Evolutionary conservation across 2,797 vertebrate species (phyloP), one percentile per base, ranked within the genome.

Genomic region (Trematomus bernacchii): DNA sequence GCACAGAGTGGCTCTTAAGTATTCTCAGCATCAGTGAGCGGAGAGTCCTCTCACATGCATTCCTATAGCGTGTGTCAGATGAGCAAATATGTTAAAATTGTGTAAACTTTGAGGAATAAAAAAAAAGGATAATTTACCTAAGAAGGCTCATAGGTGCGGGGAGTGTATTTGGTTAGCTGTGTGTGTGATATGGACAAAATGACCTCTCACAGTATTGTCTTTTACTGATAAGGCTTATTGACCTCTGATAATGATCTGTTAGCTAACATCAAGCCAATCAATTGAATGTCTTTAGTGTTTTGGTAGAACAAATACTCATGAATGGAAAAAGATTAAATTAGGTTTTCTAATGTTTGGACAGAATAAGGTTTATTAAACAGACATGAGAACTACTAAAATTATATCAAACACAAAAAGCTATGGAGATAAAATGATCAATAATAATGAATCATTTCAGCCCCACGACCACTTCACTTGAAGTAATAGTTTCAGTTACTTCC

Each of bases 41-140:
- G 9, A 76, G 51, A 73, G 67, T 66, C 60, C 47, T 60, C 47
- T 73, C 53, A 61, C 23, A 73, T 16, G 71, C 75, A 87, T 91
- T 83, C 86, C 80, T 82, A 18, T 10, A 13, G 23, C 42, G 16
- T 80, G 79, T 75, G 68, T 83, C 76, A 89, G 66, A 77, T 59
- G 10, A 66, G 75, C 21, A 69, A 77, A 80, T 21, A 83, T 54
- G 53, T 80, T 77, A 51, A 71, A 71, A 66, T 50, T 57, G 60
- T 61, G 21, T 78, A 79, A 73, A 79, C 61, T 3, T 62, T 48
- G 33, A 37, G 33, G 33, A 37, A 37, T 6, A 9, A 8, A 5
- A 69, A 65, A 30, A 57, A 43, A 58, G 18, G 15, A 12, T 13
- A 40, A 66, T 51, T 52, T 64, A 43, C 30, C 33, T 10, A 33